These are phyloP conservation scores for Oscheius sp. DNA, from an alignment of 2,888 invertebrate genomes.

Conservation along the genomic window DNA sequence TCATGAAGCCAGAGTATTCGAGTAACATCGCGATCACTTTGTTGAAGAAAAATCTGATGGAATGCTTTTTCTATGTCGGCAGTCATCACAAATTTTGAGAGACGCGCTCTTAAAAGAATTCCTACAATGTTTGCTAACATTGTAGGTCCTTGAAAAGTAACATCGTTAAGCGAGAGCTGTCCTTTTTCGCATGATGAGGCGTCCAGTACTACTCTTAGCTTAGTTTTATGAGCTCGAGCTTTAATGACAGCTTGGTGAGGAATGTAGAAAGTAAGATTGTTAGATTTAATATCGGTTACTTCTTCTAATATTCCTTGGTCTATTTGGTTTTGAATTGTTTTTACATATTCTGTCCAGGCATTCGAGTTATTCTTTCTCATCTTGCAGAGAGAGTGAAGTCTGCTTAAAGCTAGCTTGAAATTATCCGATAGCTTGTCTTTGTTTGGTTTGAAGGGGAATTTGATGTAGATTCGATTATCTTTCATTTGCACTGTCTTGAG, in stretches of 20 bases:
- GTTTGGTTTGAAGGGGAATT: not conserved
- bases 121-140: conserved; percentile 37
- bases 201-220: conserved; percentile 52
- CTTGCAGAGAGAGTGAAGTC: not conserved
- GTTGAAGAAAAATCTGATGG: conserved; percentile 39
- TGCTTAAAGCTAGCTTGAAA: not conserved
- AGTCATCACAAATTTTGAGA: conserved; percentile 11
- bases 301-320: conserved; percentile 36
- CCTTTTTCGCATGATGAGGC: conserved; percentile 34
- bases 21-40: conserved; percentile 37
- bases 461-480: not conserved
- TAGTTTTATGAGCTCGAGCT: too few species aligned
- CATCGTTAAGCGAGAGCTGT: conserved; percentile 39
- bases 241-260: conserved; percentile 44
- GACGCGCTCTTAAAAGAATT: conserved; percentile 43
- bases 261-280: conserved; percentile 35
- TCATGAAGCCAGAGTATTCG: conserved; percentile 52
- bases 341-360: conserved; percentile 16
- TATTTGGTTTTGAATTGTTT: conserved; percentile 31
- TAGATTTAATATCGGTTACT: conserved; percentile 10
- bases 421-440: not conserved
- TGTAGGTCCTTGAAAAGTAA: conserved; percentile 37
- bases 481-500: not conserved
- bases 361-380: not conserved
- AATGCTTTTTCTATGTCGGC: conserved; percentile 58